Percentiles rank a stretch among this genome's conserved stretches.
phyloP scores from a whole-genome alignment of 2,888 invertebrate species.

The Cynaeus angustus region DNA sequence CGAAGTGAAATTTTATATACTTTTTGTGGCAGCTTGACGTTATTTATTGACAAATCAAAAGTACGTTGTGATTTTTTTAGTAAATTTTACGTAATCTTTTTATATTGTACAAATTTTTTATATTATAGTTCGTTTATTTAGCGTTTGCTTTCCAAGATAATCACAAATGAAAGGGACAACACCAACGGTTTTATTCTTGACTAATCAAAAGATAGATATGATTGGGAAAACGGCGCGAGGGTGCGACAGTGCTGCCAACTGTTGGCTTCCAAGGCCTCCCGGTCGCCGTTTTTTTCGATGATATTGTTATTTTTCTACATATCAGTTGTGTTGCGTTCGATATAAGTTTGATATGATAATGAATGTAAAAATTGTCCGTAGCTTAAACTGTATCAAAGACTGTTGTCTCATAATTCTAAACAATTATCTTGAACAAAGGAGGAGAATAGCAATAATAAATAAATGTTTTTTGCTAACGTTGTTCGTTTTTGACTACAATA shows the following conservation, averaged over 20 bases:
- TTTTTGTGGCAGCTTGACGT: conserved; percentile 57
- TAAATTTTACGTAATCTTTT: conserved; percentile 31
- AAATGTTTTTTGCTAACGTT: conserved; percentile 60
- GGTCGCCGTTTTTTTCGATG: background rate
- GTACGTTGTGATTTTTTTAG: conserved; percentile 39
- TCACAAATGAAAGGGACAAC: conserved; percentile 48
- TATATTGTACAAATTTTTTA: conserved; percentile 41
- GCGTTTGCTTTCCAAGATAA: conserved; percentile 16
- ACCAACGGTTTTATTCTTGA: conserved; percentile 45
- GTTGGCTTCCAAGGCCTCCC: no score
- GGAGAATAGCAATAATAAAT: conserved; percentile 68
- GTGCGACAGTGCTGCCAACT: no score
- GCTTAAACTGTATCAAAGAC: conserved; percentile 62
- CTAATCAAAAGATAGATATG: conserved; percentile 30
- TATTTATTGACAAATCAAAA: conserved; percentile 51
- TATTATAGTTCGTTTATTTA: conserved; percentile 21
- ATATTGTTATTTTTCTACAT: conserved; percentile 49
- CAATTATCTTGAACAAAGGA: conserved; percentile 56
- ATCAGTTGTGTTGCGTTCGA: conserved; percentile 37
- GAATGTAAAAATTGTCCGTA: conserved; percentile 65
- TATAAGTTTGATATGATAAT: conserved; percentile 56
- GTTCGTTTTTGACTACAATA: conserved; percentile 48
- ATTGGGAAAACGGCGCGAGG: no score
- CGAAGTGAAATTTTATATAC: conserved; percentile 31
- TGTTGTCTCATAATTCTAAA: conserved; percentile 65